Conservation (phyloP, 2,113 vertebrate species). For the Amia ocellicauda region DNA sequence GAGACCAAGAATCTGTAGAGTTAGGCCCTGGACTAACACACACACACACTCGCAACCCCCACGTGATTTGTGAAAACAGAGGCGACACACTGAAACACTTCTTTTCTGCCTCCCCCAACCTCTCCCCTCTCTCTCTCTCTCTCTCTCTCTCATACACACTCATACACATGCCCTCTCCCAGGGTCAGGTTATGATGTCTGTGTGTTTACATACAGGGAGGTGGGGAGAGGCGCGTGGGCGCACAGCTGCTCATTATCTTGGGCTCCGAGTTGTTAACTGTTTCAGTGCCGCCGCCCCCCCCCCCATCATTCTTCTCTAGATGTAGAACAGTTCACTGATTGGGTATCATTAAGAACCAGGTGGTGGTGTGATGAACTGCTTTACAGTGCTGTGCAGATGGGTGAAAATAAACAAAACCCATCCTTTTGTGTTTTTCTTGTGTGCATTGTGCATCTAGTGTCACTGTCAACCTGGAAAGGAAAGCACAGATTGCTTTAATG, state of each 20-base stretch:
- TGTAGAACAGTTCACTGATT: too few species aligned
- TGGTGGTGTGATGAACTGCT: too few species aligned
- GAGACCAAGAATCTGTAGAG: not conserved
- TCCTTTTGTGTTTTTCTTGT: too few species aligned
- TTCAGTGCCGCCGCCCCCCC: conserved; percentile 42
- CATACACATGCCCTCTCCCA: conserved; percentile 39
- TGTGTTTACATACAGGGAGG: conserved; percentile 44
- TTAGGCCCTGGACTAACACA: not conserved
- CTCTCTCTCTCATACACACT: conserved; percentile 25
- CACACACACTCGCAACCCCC: conserved; percentile 2
- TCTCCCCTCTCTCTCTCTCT: conserved; percentile 1
- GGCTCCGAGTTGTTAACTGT: conserved; percentile 45
- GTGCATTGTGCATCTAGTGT: too few species aligned
- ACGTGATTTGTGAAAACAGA: not conserved
- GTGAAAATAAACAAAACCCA: too few species aligned
- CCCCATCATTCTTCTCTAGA: too few species aligned
- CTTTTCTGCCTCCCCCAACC: not conserved
- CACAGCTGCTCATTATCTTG: conserved; percentile 52
- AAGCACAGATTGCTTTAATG: too few species aligned
- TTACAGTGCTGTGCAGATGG: too few species aligned
- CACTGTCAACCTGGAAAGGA: too few species aligned
- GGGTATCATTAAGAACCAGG: too few species aligned
- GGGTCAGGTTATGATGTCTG: conserved; percentile 53
- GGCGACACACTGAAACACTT: not conserved
- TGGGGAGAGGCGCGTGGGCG: conserved; percentile 49